These are phyloP conservation scores for Dendrolimus kikuchii DNA, from an alignment of 1,140 invertebrate species.

Conservation along the genomic window DNA sequence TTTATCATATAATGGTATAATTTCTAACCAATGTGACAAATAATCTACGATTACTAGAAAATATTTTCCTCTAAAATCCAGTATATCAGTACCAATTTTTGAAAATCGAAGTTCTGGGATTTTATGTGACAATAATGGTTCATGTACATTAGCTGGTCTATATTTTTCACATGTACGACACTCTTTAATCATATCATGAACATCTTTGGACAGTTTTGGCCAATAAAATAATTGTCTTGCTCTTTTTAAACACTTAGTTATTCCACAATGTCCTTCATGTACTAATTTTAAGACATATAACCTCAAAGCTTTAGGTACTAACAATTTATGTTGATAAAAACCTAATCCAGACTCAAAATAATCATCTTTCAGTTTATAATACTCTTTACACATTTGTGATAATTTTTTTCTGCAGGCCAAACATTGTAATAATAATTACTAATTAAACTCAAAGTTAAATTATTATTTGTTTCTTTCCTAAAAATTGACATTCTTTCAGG, in stretches of 20 bases:
- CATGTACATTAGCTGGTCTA: conserved; percentile 22
- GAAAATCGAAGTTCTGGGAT: conserved; percentile 26
- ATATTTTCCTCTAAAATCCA: conserved; percentile 14
- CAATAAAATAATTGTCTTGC: conserved; percentile 34
- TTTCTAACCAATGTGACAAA: too few species aligned
- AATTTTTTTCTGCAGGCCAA: too few species aligned
- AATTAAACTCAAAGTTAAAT: conserved; percentile 3
- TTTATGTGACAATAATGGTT: conserved; percentile 26
- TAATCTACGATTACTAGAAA: conserved; percentile 7
- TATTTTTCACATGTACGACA: conserved; percentile 32
- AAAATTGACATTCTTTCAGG: conserved; percentile 6
- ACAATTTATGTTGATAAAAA: too few species aligned
- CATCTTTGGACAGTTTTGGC: conserved; percentile 29
- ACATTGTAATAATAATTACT: not conserved
- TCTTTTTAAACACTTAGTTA: conserved; percentile 13
- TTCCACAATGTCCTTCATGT: conserved; percentile 28
- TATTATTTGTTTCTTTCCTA: conserved; percentile 1
- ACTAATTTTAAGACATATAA: conserved; percentile 27
- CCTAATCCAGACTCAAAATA: too few species aligned
- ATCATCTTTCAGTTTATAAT: too few species aligned
- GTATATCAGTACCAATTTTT: conserved; percentile 29
- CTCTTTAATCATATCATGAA: conserved; percentile 20
- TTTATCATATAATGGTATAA: too few species aligned
- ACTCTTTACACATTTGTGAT: too few species aligned
- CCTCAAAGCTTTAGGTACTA: conserved; percentile 28